Percentiles rank a stretch among this genome's conserved stretches.
Conservation (phyloP, 1,140 invertebrate genomes). For the Saxidomus purpurata region DNA sequence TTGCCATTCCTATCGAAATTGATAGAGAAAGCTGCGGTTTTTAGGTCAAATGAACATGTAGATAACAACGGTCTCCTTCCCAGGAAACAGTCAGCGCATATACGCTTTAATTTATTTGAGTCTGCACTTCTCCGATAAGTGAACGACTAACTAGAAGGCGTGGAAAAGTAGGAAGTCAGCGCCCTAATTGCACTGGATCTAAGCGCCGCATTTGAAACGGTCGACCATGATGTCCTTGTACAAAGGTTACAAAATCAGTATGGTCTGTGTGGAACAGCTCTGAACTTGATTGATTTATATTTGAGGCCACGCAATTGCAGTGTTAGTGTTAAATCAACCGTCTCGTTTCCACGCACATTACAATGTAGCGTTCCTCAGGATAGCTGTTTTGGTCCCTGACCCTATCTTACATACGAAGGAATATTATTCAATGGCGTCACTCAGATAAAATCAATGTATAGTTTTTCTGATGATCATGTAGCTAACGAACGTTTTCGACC, state of each 20-base stretch:
- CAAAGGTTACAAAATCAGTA: too few species aligned
- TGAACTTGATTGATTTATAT: too few species aligned
- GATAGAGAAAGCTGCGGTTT: too few species aligned
- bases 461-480: too few species aligned
- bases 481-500: background rate
- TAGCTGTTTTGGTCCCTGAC: background rate
- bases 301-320: constrained; percentile 11
- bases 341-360: background rate
- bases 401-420: background rate
- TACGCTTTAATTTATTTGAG: background rate
- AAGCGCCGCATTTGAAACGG: too few species aligned
- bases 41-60: background rate
- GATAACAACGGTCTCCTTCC: constrained; percentile 23
- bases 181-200: too few species aligned
- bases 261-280: background rate
- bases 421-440: background rate
- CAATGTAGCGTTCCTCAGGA: too few species aligned
- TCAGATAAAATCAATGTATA: too few species aligned
- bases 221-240: too few species aligned
- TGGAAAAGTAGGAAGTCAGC: too few species aligned
- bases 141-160: constrained; percentile 19
- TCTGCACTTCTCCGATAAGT: too few species aligned
- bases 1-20: too few species aligned
- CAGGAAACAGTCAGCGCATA: constrained; percentile 33
- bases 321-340: background rate